A percentile compares a stretch with the other conserved stretches of the same genome.
phyloP scores from a whole-genome alignment of 2,888 invertebrate genomes.

The Lithophane leautieri region DNA sequence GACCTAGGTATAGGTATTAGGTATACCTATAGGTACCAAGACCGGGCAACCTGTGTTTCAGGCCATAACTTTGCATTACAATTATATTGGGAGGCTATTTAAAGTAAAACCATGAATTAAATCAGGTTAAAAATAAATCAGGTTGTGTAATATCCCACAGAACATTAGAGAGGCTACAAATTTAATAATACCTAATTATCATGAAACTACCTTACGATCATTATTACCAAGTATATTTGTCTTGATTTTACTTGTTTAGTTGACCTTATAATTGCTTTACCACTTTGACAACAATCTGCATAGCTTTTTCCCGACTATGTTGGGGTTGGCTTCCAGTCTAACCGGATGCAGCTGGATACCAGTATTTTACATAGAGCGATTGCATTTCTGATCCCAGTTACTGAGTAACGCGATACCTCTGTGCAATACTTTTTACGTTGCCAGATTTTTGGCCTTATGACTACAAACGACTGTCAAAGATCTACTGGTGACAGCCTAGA shows the following conservation, averaged over 20 bases:
- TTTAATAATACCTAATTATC: slow-evolving; percentile 25
- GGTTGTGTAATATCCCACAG: neutral
- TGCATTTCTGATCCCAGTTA: neutral
- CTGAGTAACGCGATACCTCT: neutral
- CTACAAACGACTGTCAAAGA: neutral
- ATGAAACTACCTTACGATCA: slow-evolving; percentile 8
- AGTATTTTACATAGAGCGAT: neutral
- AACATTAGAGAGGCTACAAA: neutral
- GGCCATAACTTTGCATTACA: too few species aligned
- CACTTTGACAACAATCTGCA: neutral
- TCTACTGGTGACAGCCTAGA: neutral
- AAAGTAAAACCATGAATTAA: too few species aligned
- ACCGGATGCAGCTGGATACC: neutral
- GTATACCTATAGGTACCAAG: too few species aligned
- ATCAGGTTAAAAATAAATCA: neutral
- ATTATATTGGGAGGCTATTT: too few species aligned
- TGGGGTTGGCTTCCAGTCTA: neutral
- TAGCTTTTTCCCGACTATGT: neutral
- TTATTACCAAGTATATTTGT: slow-evolving; percentile 25
- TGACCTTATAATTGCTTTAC: neutral
- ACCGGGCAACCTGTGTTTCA: too few species aligned
- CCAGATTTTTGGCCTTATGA: neutral
- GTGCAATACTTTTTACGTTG: neutral
- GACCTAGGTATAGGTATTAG: too few species aligned
- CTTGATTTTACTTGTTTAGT: slow-evolving; percentile 21